phyloP scores from a whole-genome alignment of 2,888 invertebrate genomes.

The Pristionchus entomophagus region DNA sequence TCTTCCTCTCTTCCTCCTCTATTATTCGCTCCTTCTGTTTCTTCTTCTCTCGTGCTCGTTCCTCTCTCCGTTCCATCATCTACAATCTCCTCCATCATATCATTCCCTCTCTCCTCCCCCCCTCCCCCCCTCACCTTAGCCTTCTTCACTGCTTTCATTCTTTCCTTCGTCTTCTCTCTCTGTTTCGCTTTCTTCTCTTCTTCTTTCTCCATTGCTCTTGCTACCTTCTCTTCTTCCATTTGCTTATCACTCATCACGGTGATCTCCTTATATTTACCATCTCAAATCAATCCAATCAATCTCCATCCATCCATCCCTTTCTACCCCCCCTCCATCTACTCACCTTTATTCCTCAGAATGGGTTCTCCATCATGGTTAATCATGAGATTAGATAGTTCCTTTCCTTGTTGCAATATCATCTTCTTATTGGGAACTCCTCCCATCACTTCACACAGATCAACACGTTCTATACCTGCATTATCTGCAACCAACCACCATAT shows the following conservation, averaged over 20 bases:
- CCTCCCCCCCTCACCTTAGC: neutral
- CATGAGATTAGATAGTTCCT: neutral
- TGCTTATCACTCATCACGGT: neutral
- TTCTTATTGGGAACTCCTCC: neutral
- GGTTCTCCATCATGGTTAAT: constrained; percentile 19
- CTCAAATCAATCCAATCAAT: neutral
- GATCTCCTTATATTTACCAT: constrained; percentile 9
- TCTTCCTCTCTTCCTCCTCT: constrained; percentile 11
- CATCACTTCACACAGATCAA: constrained; percentile 20
- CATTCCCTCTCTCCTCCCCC: neutral
- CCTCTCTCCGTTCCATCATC: neutral
- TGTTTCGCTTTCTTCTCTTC: constrained; percentile 18
- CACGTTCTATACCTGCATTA: neutral
- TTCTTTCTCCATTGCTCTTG: neutral
- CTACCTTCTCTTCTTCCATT: constrained; percentile 6
- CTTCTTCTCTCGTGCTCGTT: constrained; percentile 22
- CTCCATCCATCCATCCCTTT: neutral
- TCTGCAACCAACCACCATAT: too few species aligned
- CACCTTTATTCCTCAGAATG: neutral
- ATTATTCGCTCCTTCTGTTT: neutral
- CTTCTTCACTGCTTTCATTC: constrained; percentile 3
- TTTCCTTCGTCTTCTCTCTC: constrained; percentile 12
- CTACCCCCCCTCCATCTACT: neutral
- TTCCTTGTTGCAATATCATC: neutral
- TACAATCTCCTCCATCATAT: neutral